Evolutionary conservation across 2,888 invertebrate species (phyloP).

Genomic region (Epistrophe grossulariae): DNA sequence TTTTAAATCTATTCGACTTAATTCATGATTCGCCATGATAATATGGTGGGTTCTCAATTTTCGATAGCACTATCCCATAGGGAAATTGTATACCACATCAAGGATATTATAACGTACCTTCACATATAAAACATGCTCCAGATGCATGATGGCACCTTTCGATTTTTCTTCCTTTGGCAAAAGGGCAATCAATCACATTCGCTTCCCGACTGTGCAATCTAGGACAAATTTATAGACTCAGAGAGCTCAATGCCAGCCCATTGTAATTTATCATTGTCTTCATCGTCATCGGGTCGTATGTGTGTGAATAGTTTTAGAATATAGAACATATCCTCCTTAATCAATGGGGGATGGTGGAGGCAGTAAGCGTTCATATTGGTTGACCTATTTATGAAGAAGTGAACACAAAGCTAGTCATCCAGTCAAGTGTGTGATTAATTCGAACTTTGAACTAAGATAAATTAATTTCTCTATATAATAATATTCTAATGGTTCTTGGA

Average conservation of each 20-base stretch:
- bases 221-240: constrained; percentile 75
- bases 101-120: constrained; percentile 10
- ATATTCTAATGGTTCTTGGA: not conserved
- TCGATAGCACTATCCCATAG: no score
- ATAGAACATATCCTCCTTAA: constrained; percentile 41
- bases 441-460: constrained; percentile 59
- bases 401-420: constrained; percentile 67
- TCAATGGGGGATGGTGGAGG: constrained; percentile 22
- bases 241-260: constrained; percentile 47
- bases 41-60: no score
- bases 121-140: constrained; percentile 4
- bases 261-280: constrained; percentile 73
- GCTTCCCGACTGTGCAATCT: constrained; percentile 58
- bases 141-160: constrained; percentile 17
- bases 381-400: constrained; percentile 71
- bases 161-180: constrained; percentile 5
- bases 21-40: no score
- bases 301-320: constrained; percentile 58
- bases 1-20: no score
- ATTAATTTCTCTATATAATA: constrained; percentile 59
- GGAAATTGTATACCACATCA: not conserved
- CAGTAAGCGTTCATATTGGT: constrained; percentile 15
- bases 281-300: not conserved
- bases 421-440: constrained; percentile 73
- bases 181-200: constrained; percentile 70